Conservation (phyloP, 2,113 vertebrate species). For the Brienomyrus brachyistius region DNA sequence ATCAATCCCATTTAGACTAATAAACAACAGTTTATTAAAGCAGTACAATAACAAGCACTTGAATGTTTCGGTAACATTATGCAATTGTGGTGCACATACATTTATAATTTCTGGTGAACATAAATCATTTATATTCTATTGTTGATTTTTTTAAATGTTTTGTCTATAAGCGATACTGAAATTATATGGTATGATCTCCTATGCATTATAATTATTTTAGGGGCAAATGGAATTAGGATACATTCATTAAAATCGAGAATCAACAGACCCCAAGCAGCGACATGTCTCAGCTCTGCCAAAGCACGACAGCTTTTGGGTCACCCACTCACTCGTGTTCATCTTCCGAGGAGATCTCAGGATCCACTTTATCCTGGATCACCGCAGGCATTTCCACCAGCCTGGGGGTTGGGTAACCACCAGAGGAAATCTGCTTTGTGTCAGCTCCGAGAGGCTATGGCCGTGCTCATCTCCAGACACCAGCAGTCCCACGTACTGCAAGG, state of each 20-base stretch:
- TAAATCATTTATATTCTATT: not conserved
- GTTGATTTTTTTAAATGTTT: not conserved
- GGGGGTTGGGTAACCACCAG: conserved; percentile 19
- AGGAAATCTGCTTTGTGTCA: conserved; percentile 36
- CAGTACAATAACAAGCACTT: not conserved
- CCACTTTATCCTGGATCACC: conserved; percentile 69
- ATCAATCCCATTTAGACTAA: not conserved
- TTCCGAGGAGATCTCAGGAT: conserved; percentile 66
- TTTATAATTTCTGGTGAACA: not conserved
- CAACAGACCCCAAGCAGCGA: not conserved
- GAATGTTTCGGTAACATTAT: not conserved
- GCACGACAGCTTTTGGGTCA: not conserved
- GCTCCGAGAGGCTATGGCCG: conserved; percentile 29
- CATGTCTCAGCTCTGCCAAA: not conserved
- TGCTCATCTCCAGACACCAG: conserved; percentile 27
- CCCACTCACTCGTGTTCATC: conserved; percentile 63
- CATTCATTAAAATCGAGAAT: not conserved
- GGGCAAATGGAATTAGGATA: not conserved
- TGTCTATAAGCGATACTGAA: not conserved
- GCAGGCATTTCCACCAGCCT: conserved; percentile 70
- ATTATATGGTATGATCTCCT: not conserved
- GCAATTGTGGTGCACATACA: not conserved
- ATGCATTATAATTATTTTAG: not conserved
- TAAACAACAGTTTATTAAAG: not conserved
- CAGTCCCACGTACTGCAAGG: conserved; percentile 3